Evolutionary conservation across 2,888 invertebrate species (phyloP), one percentile per base, ranked within the genome.

Genomic region (Sturmia bella): DNA sequence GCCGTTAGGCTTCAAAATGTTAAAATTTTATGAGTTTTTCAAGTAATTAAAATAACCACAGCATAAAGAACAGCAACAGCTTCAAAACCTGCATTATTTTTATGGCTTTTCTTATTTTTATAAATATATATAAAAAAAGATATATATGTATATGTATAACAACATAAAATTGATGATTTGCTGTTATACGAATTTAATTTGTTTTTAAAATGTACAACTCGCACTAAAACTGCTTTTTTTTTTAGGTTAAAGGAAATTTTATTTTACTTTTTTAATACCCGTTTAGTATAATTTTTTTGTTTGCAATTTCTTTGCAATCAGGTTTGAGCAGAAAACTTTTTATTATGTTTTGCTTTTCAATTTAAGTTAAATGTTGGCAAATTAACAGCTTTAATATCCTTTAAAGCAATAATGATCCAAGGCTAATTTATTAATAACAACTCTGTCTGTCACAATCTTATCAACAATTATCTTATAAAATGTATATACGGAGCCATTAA

Each of bases 281-380:
- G 56, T 56, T 56, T 12, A 56, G 1, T 32, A 56, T 56, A 56
- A 56, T 37, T 32, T 7, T 32, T 32, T 32, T 32, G 32, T 32
- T 9, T 9, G 32, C 5, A 32, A 19, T n/a, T 17, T 17, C 2
- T 24, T 3, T 21, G 27, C 19, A 17, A 39, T 39, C 57, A 52
- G 27, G 2, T 15, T n/a, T n/a, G 7, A 27, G 6, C 0, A 27
- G 27, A 27, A 27, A 52, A 15, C 6, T n/a, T 27, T n/a, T 15
- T 7, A 57, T 19, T 4, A 19, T 39, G n/a, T 21, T 13, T 3
- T 19, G 21, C 13, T 39, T 39, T 21, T 39, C 13, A 39, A 63
- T 45, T 48, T 68, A 52, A 52, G 52, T 32, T 27, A 37, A 74
- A 69, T 76, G 61, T 76, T 76, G 12, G 21, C 75, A 68, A 68